Evolutionary conservation across 2,888 invertebrate species (phyloP).

Genomic region (Tipula unca): DNA sequence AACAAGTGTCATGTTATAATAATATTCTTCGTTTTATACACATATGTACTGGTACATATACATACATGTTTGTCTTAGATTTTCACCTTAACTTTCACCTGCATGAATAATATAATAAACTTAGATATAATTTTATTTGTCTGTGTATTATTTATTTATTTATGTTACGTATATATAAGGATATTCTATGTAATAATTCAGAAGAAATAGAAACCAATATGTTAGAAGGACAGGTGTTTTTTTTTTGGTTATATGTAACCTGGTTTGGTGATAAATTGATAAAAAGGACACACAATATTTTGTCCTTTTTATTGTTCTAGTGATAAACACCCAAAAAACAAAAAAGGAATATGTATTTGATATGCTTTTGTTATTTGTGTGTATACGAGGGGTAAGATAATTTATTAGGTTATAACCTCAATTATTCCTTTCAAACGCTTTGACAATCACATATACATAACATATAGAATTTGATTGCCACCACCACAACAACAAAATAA

Average conservation of each 20-base stretch:
- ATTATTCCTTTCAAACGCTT: not conserved
- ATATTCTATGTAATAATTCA: not conserved
- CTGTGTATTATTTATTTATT: not conserved
- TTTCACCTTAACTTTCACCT: constrained; percentile 8
- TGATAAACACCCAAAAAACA: too few species aligned
- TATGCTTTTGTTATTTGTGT: not conserved
- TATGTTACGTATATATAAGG: not conserved
- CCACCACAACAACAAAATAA: not conserved
- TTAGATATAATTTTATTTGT: not conserved
- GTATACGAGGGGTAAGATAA: not conserved
- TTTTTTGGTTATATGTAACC: not conserved
- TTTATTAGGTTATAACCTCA: not conserved
- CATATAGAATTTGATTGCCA: not conserved
- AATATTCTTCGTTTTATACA: not conserved
- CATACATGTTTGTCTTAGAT: not conserved
- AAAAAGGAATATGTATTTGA: not conserved
- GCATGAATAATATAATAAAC: constrained; percentile 8
- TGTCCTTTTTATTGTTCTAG: not conserved
- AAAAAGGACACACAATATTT: not conserved
- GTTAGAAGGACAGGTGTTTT: constrained; percentile 3
- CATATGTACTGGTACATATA: too few species aligned
- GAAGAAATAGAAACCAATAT: not conserved
- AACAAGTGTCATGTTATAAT: not conserved
- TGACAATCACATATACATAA: not conserved
- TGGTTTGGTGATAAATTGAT: not conserved